These are phyloP conservation scores for Periparus ater DNA, from an alignment of 2,797 vertebrate genomes.

Conservation along the genomic window DNA sequence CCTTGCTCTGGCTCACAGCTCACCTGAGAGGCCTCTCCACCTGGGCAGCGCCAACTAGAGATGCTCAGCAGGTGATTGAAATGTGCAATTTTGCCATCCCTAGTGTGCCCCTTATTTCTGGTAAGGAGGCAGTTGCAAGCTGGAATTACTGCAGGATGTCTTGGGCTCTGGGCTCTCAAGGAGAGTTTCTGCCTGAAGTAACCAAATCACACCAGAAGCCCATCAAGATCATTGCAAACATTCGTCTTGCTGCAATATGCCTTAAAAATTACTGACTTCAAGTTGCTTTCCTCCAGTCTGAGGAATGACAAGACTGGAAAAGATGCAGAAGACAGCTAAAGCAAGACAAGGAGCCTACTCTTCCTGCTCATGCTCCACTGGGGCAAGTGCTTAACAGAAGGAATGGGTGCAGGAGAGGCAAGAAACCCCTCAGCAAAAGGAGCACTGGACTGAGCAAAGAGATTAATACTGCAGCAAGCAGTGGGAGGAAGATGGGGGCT, in stretches of 20 bases:
- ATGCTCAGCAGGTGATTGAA: neutral
- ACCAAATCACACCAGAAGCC: neutral
- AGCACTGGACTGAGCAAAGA: neutral
- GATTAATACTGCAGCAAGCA: neutral
- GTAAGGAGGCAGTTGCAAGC: rapidly evolving
- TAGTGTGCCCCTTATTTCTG: neutral
- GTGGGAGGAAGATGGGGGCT: rapidly evolving
- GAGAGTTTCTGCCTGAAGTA: neutral
- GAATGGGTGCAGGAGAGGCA: neutral
- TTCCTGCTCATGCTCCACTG: neutral
- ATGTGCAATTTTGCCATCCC: neutral
- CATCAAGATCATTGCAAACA: neutral
- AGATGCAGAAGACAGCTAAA: neutral
- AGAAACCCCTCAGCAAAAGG: neutral
- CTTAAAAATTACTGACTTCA: neutral
- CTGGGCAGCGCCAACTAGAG: neutral
- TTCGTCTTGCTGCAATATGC: neutral
- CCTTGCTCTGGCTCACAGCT: neutral
- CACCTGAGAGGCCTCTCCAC: neutral
- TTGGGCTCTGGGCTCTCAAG: neutral
- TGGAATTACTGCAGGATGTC: neutral
- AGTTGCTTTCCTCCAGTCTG: neutral
- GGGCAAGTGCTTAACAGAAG: neutral
- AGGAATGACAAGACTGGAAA: neutral
- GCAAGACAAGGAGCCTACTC: neutral